These are phyloP conservation scores for Torymus auratus DNA, from an alignment of 2,888 invertebrate genomes.

Conservation along the genomic window DNA sequence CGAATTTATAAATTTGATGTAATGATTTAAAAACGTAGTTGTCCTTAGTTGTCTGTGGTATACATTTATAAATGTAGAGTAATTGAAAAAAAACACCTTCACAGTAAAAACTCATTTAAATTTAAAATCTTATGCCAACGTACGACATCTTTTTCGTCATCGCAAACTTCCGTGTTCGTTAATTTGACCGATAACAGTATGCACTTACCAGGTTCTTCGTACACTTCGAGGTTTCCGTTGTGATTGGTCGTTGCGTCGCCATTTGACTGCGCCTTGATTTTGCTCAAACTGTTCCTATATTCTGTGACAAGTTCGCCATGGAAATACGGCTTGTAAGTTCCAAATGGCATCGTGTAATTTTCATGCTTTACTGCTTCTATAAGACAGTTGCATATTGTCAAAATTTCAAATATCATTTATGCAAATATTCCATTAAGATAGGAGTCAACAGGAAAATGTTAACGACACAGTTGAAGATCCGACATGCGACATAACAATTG, in stretches of 20 bases:
- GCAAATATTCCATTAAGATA: too few relatives aligned
- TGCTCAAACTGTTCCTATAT: slow-evolving; percentile 68
- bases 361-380: slow-evolving; percentile 54
- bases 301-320: slow-evolving; percentile 72
- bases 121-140: too few relatives aligned
- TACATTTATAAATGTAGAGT: too few relatives aligned
- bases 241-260: slow-evolving; percentile 56
- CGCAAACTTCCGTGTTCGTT: neutral
- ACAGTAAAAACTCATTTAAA: too few relatives aligned
- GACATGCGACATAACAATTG: too few relatives aligned
- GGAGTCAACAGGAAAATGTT: too few relatives aligned
- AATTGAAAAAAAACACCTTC: too few relatives aligned
- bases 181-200: neutral
- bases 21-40: too few relatives aligned
- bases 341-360: slow-evolving; percentile 67
- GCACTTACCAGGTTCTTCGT: slow-evolving; percentile 68
- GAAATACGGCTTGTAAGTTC: slow-evolving; percentile 73
- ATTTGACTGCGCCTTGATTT: slow-evolving; percentile 63
- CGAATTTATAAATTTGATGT: too few relatives aligned
- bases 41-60: too few relatives aligned
- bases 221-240: slow-evolving; percentile 61
- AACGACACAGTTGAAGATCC: too few relatives aligned
- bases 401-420: slow-evolving; percentile 3
- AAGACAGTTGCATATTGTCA: neutral
- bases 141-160: too few relatives aligned